These are phyloP conservation scores for Gymnogyps californianus DNA, from an alignment of 2,113 vertebrate genomes.

Conservation along the genomic window DNA sequence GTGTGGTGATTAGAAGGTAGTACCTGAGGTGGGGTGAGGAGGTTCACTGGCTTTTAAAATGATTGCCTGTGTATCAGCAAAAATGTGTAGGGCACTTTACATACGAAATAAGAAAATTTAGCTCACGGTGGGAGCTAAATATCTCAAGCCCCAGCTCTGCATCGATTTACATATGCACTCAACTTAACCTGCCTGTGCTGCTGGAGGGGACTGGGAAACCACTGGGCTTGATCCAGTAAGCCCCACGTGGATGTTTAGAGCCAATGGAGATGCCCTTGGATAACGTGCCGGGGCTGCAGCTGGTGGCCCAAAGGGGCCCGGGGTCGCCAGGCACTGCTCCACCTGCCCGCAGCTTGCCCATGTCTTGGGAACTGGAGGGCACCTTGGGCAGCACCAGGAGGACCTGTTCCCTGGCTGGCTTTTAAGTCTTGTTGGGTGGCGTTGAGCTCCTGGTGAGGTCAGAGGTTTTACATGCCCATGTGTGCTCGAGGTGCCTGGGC, in stretches of 20 bases:
- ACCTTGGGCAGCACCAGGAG: neutral
- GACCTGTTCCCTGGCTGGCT: neutral
- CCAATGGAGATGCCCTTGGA: neutral
- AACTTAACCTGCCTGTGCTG: neutral
- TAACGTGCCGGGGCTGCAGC: neutral
- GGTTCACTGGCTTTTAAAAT: neutral
- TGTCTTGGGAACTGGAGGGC: neutral
- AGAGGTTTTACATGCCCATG: neutral
- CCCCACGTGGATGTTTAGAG: neutral
- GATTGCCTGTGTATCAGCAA: neutral
- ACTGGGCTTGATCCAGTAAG: neutral
- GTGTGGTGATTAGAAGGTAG: slow-evolving; percentile 5
- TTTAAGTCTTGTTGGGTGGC: neutral
- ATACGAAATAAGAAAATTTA: neutral
- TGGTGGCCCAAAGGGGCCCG: neutral
- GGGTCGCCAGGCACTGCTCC: neutral
- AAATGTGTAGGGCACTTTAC: neutral
- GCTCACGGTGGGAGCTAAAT: neutral
- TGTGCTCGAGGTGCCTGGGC: accelerated
- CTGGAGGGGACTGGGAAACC: neutral
- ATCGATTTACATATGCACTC: neutral
- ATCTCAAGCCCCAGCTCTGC: neutral
- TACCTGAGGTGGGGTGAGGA: neutral
- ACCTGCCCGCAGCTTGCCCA: neutral
- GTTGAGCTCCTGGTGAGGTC: neutral